Conservation (phyloP, 2,888 invertebrate genomes). For the Subacronicta megacephala region DNA sequence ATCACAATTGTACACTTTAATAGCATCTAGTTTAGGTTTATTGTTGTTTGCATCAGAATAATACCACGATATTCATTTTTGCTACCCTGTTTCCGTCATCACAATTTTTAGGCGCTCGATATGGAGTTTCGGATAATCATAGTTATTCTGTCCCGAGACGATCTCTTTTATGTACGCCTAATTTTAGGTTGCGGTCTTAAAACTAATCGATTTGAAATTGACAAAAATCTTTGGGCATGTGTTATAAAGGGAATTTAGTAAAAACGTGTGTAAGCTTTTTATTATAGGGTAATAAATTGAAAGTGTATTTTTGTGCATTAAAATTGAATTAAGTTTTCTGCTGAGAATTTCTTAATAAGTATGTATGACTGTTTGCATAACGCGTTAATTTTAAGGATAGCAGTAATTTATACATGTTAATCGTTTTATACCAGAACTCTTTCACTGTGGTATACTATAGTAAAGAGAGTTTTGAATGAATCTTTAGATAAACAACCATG, state of each 20-base stretch:
- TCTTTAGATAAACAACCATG: too few relatives aligned
- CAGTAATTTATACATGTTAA: too few relatives aligned
- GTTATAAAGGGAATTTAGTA: constrained; percentile 30
- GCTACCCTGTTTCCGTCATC: constrained; percentile 72
- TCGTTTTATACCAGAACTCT: too few relatives aligned
- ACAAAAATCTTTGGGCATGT: constrained; percentile 64
- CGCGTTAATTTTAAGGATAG: too few relatives aligned
- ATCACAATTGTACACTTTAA: constrained; percentile 61
- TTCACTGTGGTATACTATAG: too few relatives aligned
- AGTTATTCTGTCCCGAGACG: constrained; percentile 75
- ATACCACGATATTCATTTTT: constrained; percentile 64
- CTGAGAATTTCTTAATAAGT: constrained; percentile 9
- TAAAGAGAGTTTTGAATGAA: too few relatives aligned
- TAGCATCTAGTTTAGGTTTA: constrained; percentile 44
- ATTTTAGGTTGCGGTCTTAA: constrained; percentile 69
- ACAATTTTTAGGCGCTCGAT: constrained; percentile 76
- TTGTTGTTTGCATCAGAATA: constrained; percentile 53
- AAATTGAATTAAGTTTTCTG: constrained; percentile 17
- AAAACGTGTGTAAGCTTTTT: constrained; percentile 16
- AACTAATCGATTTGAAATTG: constrained; percentile 73
- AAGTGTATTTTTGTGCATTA: constrained; percentile 26
- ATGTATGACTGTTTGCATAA: too few relatives aligned
- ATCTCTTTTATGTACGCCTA: constrained; percentile 82
- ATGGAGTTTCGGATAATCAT: constrained; percentile 80
- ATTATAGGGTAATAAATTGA: constrained; percentile 17